Evolutionary conservation across 2,888 invertebrate genomes (phyloP), one percentile per base, ranked within the genome.

Genomic region (Holacanthella duospinosa): DNA sequence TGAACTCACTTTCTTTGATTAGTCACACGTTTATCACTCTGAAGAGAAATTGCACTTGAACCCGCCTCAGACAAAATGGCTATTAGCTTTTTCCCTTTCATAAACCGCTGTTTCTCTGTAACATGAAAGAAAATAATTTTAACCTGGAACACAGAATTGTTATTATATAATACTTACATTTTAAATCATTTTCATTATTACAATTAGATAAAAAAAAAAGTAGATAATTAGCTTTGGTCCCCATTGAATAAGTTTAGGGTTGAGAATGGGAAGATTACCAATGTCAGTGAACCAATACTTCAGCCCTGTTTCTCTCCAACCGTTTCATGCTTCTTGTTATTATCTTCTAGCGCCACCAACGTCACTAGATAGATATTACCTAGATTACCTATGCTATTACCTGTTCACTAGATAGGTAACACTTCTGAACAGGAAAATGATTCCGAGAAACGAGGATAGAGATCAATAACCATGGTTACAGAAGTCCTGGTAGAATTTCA

Each of bases 1-100:
- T 99, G 99, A n/a, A 99, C 96, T 65, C 99, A 83, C 64, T 95
- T 82, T 74, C 89, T 83, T 78, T 94, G 94, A 79, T 99, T 99
- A 68, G 87, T 82, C 43, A 88, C 97, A 70, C 99, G 83, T 61
- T 95, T 81, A 77, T 99, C 99, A 73, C 96, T 93, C 77, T 97
- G 96, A 66, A 99, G 79, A 0, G 94, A 94, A 74, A 96, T 95
- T 77, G 99, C 99, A 69, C 93, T 93, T 72, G 93, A 94, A 3
- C 99, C 99, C 0, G 99, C 99, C 78, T 99, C 99, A 0, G 96
- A 97, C 71, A 99, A 99, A 74, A 99, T 96, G 36, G 99, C 99
- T 27, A 99, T 91, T 75, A 92, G 91, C 79, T 96, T 97, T 77
- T 93, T 90, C 0, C 95, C 96, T 77, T 94, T 89, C 99, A 99